Evolutionary conservation across 2,797 vertebrate genomes (phyloP), one percentile per base, ranked within the genome.

Genomic region (Lepus oiostolus): DNA sequence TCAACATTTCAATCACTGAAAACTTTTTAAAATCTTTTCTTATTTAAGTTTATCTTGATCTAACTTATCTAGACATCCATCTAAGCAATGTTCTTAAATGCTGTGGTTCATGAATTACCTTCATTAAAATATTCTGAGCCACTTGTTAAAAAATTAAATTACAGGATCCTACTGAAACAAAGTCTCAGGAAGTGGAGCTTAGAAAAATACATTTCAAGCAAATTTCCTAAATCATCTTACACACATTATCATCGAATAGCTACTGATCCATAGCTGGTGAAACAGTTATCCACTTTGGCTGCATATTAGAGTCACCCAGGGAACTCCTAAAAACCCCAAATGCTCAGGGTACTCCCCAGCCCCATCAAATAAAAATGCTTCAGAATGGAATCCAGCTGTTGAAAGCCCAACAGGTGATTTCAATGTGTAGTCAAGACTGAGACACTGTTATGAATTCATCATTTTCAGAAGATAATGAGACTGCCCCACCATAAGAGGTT

Each of bases 11-110:
- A 85, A 50, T 5, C 50, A 21, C 3, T 63, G 30, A 77, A 85
- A 92, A 95, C 21, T 62, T 47, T 42, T 90, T 91, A 14, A 42
- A 74, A 19, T 92, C 50, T 88, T 85, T 85, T 58, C 38, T 50
- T 77, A 58, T 60, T 74, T 32, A n/a, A 35, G 5, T 30, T 74
- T 74, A 63, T n/a, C 30, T 93, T 67, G 54, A 62, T 58, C 63
- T 87, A 50, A 85, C 12, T 21, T 85, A 14, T 32, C 76, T n/a
- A 88, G 47, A 77, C 4, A 91, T 52, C 68, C 6, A 83, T 14
- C 30, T 28, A 89, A 96, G 17, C 2, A 38, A 24, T 58, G 13
- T 24, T 85, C 54, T 70, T 95, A 72, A 52, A 92, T 65, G n/a
- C n/a, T n/a, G 21, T 42, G 21, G 24, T 74, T 68, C 68, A 62